These are phyloP conservation scores for Amniataba percoides DNA, from an alignment of 2,797 vertebrate species.

Conservation along the genomic window DNA sequence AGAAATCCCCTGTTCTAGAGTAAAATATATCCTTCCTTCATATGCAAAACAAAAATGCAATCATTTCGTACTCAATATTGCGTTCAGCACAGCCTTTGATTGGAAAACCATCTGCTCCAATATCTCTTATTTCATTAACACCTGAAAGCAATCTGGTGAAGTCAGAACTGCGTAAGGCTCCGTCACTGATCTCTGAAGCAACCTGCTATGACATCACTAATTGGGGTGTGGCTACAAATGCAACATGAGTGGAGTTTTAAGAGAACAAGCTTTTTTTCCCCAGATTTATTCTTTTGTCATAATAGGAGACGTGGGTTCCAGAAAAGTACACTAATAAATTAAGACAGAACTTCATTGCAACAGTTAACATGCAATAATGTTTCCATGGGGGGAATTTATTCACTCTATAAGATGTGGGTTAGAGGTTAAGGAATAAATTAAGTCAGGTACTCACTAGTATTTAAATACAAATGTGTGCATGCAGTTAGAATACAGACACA, in stretches of 20 bases:
- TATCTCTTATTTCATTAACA: not conserved
- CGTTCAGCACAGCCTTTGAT: not conserved
- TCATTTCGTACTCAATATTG: slow-evolving; percentile 2
- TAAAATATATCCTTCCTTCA: not conserved
- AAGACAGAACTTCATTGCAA: slow-evolving; percentile 6
- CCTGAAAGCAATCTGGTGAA: not conserved
- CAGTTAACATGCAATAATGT: slow-evolving; percentile 11
- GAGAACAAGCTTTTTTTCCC: not conserved
- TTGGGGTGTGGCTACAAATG: not conserved
- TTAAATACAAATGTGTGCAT: slow-evolving; percentile 41
- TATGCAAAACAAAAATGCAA: not conserved
- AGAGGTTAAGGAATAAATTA: slow-evolving; percentile 45
- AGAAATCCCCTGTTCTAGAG: not conserved
- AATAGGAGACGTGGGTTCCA: not conserved
- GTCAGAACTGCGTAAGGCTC: not conserved
- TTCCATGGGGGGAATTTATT: not conserved
- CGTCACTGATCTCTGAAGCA: not conserved
- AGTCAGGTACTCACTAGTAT: slow-evolving; percentile 7
- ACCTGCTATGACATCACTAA: not conserved
- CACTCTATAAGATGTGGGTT: slow-evolving; percentile 3
- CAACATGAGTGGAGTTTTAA: not conserved
- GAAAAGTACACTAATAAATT: not conserved
- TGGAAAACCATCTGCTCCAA: slow-evolving; percentile 2
- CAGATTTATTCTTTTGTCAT: slow-evolving; percentile 1
- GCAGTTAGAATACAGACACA: slow-evolving; percentile 25